phyloP scores from a whole-genome alignment of 2,888 invertebrate species.

The Nematopogon swammerdamellus region DNA sequence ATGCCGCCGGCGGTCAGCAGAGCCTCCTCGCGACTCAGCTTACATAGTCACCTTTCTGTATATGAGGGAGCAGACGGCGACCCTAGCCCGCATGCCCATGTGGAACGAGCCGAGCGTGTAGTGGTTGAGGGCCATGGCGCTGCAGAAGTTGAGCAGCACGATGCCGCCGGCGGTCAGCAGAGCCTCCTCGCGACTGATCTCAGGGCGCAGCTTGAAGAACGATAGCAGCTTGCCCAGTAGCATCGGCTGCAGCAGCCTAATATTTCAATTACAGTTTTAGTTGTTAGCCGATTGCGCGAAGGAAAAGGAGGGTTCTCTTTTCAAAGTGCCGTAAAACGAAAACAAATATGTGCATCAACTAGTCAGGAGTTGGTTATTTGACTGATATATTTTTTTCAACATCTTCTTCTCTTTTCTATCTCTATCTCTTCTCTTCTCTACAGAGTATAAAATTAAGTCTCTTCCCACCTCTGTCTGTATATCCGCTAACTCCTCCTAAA shows the following conservation, averaged over 20 bases:
- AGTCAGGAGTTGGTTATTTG: too few relatives aligned
- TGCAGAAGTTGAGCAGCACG: conserved; percentile 23
- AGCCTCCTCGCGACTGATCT: conserved; percentile 14
- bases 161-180: conserved; percentile 46
- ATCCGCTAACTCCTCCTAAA: too few relatives aligned
- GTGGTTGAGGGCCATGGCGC: conserved; percentile 48
- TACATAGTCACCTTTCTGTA: conserved; percentile 71
- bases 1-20: conserved; percentile 46
- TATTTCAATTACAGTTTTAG: too few relatives aligned
- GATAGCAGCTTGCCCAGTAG: conserved; percentile 28
- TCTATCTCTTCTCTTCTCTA: too few relatives aligned
- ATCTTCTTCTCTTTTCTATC: too few relatives aligned
- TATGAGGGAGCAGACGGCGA: conserved; percentile 68
- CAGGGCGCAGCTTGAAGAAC: conserved; percentile 35
- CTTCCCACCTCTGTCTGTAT: too few relatives aligned
- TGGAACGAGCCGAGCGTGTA: conserved; percentile 54
- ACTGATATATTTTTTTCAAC: too few relatives aligned
- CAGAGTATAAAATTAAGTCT: too few relatives aligned
- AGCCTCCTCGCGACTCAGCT: conserved; percentile 14
- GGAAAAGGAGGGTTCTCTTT: too few relatives aligned
- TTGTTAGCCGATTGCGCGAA: too few relatives aligned
- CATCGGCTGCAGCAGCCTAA: conserved; percentile 24
- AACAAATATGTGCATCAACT: too few relatives aligned
- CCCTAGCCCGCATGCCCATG: conserved; percentile 65
- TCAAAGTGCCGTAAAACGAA: too few relatives aligned